Percentiles rank a stretch among this genome's conserved stretches.
Evolutionary conservation across 2,113 vertebrate species (phyloP).

Genomic region (Loxodonta africana): DNA sequence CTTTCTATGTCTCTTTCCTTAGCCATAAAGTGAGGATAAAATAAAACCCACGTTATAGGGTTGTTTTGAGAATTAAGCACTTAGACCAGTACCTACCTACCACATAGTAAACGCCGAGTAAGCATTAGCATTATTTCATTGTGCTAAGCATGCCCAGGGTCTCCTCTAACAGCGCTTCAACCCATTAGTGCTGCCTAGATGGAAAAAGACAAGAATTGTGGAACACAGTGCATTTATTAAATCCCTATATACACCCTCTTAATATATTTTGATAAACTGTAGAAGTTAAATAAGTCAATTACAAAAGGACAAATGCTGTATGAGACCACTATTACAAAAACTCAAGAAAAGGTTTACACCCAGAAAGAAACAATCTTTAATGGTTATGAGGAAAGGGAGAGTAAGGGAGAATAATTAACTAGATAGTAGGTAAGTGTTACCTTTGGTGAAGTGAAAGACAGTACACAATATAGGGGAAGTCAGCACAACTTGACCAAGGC

Average conservation of each 20-base stretch:
- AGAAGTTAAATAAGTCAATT: neutral
- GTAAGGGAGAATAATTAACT: no score
- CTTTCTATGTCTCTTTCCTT: neutral
- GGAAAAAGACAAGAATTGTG: neutral
- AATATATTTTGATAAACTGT: constrained; percentile 4
- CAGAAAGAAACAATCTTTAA: no score
- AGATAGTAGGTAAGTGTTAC: no score
- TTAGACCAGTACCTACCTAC: neutral
- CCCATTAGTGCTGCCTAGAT: neutral
- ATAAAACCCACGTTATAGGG: neutral
- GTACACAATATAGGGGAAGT: no score
- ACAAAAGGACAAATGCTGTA: no score
- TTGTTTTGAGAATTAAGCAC: neutral
- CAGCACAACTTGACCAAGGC: no score
- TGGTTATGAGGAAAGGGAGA: no score
- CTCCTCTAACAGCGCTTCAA: neutral
- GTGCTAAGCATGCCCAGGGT: neutral
- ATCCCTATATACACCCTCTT: neutral
- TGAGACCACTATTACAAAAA: no score
- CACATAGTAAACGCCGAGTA: neutral
- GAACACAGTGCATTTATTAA: neutral
- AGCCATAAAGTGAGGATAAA: neutral
- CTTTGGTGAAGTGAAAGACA: no score
- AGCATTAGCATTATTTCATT: neutral
- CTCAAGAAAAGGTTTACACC: no score